Evolutionary conservation across 2,113 vertebrate species (phyloP).

Genomic region (Pterocles burchelli): DNA sequence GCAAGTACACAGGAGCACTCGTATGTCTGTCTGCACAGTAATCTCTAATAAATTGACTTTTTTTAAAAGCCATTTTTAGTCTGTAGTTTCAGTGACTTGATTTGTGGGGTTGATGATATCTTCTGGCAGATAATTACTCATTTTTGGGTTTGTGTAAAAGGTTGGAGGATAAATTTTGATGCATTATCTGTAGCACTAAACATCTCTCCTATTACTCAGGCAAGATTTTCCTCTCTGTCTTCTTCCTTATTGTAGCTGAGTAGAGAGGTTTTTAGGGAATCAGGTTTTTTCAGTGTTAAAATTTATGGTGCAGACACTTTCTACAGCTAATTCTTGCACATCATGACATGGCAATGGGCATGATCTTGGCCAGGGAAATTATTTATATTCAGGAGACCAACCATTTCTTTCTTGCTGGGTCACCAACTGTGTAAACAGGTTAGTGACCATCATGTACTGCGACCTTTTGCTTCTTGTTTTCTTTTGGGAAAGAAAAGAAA

Average conservation of each 20-base stretch:
- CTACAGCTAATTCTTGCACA: background rate
- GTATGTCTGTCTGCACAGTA: constrained; percentile 29
- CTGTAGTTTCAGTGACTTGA: constrained; percentile 33
- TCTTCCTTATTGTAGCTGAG: background rate
- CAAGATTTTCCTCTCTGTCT: background rate
- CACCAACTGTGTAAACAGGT: background rate
- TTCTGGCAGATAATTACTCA: constrained; percentile 54
- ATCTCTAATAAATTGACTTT: constrained; percentile 64
- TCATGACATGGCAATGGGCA: background rate
- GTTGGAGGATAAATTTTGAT: constrained; percentile 31
- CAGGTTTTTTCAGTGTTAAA: background rate
- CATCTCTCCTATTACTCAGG: constrained; percentile 9
- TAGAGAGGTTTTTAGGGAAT: background rate
- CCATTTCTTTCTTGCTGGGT: background rate
- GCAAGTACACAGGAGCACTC: constrained; percentile 22
- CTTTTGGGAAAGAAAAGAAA: background rate
- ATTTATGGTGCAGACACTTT: background rate
- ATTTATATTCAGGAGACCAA: background rate
- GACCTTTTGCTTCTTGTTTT: background rate
- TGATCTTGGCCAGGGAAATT: background rate
- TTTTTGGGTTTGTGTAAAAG: constrained; percentile 23
- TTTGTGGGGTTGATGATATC: constrained; percentile 52
- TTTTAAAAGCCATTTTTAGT: constrained; percentile 7
- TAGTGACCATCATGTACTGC: background rate
- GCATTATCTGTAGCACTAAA: background rate